These are phyloP conservation scores for human DNA, from an alignment of 2,113 vertebrate genomes.

Conservation along the genomic window GRCh38 chr18:76133501-76134000, in stretches of 20 bases:
- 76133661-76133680: neutral
- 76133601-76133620: neutral
- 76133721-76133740: neutral
- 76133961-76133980: no score
- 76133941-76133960: no score
- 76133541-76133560: no score
- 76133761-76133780: no score
- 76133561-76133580: neutral
- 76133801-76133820: neutral
- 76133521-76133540: rapidly evolving
- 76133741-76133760: neutral
- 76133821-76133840: neutral
- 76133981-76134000: neutral
- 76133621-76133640: neutral
- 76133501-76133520: neutral
- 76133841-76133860: neutral
- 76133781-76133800: neutral
- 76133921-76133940: rapidly evolving
- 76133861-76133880: neutral
- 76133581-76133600: neutral
- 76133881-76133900: neutral
- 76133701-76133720: neutral
- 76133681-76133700: no score
- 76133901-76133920: no score
- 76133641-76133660: neutral